These are phyloP conservation scores for Acronicta psi DNA, from an alignment of 2,888 invertebrate species.

Conservation along the genomic window DNA sequence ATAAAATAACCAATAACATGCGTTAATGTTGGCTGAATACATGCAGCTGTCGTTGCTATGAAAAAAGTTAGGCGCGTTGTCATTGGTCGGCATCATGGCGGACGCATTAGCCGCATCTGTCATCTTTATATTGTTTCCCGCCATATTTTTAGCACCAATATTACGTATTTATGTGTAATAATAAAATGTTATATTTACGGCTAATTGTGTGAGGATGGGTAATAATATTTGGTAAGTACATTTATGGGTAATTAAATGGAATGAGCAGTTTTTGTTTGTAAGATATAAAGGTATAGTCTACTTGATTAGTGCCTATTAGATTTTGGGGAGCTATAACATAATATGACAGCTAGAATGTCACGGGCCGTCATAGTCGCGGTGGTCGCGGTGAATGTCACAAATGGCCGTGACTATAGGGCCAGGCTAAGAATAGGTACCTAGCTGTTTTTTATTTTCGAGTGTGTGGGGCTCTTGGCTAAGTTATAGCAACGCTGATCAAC, in stretches of 20 bases:
- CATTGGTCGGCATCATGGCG: conserved; percentile 77
- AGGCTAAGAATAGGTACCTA: too few relatives aligned
- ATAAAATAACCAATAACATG: conserved; percentile 83
- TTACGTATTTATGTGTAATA: conserved; percentile 51
- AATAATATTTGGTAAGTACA: conserved; percentile 28
- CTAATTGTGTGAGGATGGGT: conserved; percentile 31
- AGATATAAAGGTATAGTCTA: too few relatives aligned
- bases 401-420: too few relatives aligned
- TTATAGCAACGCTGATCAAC: too few relatives aligned
- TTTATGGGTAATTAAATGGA: conserved; percentile 29
- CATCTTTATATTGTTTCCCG: conserved; percentile 76
- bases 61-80: conserved; percentile 72
- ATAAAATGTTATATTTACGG: conserved; percentile 53
- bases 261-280: conserved; percentile 15
- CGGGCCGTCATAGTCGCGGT: too few relatives aligned
- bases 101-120: conserved; percentile 83
- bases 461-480: too few relatives aligned
- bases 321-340: too few relatives aligned
- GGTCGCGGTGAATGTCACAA: too few relatives aligned
- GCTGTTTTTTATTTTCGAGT: too few relatives aligned
- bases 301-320: too few relatives aligned
- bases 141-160: conserved; percentile 55
- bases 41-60: conserved; percentile 78
- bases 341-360: too few relatives aligned
- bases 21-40: conserved; percentile 76